A percentile compares a stretch with the other conserved stretches of the same genome.
Conservation (phyloP, 2,113 vertebrate genomes). For the human (Homo sapiens) region DNA sequence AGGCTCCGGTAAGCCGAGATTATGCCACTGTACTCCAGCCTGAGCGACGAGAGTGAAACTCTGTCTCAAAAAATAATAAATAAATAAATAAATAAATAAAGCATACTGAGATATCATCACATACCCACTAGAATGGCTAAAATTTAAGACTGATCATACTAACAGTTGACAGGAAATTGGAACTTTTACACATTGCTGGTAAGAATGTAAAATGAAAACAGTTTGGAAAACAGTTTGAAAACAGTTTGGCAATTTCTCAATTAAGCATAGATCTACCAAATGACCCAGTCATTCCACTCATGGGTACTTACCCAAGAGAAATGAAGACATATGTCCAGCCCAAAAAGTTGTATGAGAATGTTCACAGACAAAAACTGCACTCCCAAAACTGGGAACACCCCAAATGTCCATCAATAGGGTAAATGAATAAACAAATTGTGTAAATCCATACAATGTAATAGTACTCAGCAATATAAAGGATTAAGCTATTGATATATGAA, state of each 20-base stretch:
- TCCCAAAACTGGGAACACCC: not conserved
- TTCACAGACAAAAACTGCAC: not conserved
- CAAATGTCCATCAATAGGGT: not conserved
- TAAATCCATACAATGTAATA: not conserved
- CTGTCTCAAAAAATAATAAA: too few relatives aligned
- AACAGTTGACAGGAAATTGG: not conserved
- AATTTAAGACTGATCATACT: not conserved
- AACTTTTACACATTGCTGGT: not conserved
- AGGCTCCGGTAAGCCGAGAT: too few relatives aligned
- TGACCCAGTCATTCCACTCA: not conserved
- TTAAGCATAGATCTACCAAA: not conserved
- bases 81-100: too few relatives aligned
- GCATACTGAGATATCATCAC: not conserved
- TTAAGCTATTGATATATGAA: not conserved
- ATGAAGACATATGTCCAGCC: not conserved
- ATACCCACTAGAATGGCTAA: not conserved
- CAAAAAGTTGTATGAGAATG: not conserved
- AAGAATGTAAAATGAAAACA: not conserved
- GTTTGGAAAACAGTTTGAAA: conserved; percentile 52
- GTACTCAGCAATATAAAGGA: not conserved
- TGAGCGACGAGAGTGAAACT: too few relatives aligned
- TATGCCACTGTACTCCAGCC: too few relatives aligned
- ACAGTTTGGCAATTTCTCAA: conserved; percentile 22
- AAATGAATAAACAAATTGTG: not conserved
- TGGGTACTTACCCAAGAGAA: conserved; percentile 21